Evolutionary conservation across 2,797 vertebrate genomes (phyloP).

Genomic region (Coregonus ussuriensis): DNA sequence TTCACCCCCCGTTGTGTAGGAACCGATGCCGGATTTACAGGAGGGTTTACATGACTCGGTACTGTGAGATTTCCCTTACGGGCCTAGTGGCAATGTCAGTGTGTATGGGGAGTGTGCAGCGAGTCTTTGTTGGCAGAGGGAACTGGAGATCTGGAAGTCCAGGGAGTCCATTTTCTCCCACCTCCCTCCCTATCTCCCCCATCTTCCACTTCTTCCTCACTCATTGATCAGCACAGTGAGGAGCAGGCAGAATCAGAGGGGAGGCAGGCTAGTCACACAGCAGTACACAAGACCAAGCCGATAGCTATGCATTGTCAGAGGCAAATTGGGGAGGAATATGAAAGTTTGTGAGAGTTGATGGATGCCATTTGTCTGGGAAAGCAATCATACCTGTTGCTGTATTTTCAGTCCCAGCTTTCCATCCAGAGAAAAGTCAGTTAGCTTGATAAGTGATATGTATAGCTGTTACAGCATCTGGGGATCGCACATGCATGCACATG

Average conservation of each 20-base stretch:
- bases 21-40: slow-evolving; percentile 32
- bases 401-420: slow-evolving; percentile 41
- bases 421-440: slow-evolving; percentile 57
- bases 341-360: slow-evolving; percentile 60
- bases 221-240: background rate
- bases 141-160: too few relatives aligned
- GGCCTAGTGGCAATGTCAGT: slow-evolving; percentile 32
- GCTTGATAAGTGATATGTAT: slow-evolving; percentile 76
- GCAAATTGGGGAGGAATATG: slow-evolving; percentile 50
- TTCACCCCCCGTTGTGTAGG: slow-evolving; percentile 23
- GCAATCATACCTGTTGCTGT: slow-evolving; percentile 58
- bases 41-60: slow-evolving; percentile 25
- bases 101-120: background rate
- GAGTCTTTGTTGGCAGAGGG: background rate
- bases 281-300: background rate
- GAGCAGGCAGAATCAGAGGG: background rate
- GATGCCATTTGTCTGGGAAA: slow-evolving; percentile 70
- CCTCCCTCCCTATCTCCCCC: background rate
- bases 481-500: slow-evolving; percentile 44
- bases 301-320: slow-evolving; percentile 49
- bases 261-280: background rate
- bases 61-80: slow-evolving; percentile 29
- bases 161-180: background rate
- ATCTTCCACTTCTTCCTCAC: background rate
- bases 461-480: slow-evolving; percentile 55